Base-by-base conservation (phyloP, 2,888 invertebrate genomes). In the Leptarthrus brevirostris region DNA sequence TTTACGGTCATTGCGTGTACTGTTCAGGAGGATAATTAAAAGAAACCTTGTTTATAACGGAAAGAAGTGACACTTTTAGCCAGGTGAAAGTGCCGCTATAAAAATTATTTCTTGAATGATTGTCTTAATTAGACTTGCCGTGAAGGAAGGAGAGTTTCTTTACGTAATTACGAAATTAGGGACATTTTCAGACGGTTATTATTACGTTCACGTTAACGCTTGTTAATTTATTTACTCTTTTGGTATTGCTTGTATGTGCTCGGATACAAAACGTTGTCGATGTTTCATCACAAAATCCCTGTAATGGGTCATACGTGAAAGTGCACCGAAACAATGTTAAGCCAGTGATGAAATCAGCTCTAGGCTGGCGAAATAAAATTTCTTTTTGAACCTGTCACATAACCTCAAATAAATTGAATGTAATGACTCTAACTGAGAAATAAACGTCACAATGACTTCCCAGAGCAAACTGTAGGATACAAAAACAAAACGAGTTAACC, bases 401-500 rank as follows among this genome's bases (percentile, higher is more conserved):
- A 69, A 52, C 49, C 52, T 69, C 20, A 69, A 69, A 69, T 69
- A 69, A 69, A 69, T 69, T 69, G 69, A 69, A 69, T 69, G 69
- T 69, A 52, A 69, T 52, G 69, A 69, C 49, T 52, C 30, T 30
- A 69, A 52, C 52, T 10, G n/a, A 20, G 34, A 34, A 69, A 69
- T 69, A 69, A 69, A 30, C 52, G 69, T 69, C 69, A 69, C 34
- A 34, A 49, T 44, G 52, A 69, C 69, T 69, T 36, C 34, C 52
- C 49, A 69, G 36, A 69, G 52, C 14, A 49, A 69, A 20, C 69
- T 34, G 22, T 52, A 26, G 30, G 30, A 4, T 22, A 34, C 34
- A 52, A 69, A 69, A 69, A 69, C 34, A 52, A 69, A 69, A 69
- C 52, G 34, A 30, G 52, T 49, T 69, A 69, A 69, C 69, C 69